Conservation (phyloP, 1,140 invertebrate species). For the Rhagoletis zephyria region DNA sequence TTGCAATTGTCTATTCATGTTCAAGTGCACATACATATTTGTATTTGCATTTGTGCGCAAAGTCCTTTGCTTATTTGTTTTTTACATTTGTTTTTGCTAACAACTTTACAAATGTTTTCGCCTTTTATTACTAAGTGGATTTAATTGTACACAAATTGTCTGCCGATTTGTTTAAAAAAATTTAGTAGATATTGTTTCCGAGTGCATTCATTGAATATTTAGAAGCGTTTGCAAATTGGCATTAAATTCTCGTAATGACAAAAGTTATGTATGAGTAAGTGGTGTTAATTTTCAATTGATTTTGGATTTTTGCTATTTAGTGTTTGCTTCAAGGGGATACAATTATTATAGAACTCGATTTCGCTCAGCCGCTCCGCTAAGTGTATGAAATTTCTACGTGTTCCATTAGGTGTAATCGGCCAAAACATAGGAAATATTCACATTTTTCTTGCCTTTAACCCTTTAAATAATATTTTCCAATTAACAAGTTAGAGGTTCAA, state of each 20-base stretch:
- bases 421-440: no score
- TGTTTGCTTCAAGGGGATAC: no score
- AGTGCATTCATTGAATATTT: slow-evolving; percentile 7
- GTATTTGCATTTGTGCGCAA: no score
- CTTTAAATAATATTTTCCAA: no score
- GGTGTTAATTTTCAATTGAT: background rate
- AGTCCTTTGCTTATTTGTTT: no score
- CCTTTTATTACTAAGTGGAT: background rate
- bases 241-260: background rate
- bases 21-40: background rate
- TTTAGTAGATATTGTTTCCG: background rate
- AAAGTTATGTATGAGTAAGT: background rate
- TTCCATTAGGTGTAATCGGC: no score
- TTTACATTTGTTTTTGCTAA: no score
- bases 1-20: background rate
- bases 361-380: no score
- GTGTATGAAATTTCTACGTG: no score
- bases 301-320: background rate
- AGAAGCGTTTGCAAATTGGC: background rate
- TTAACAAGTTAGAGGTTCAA: no score
- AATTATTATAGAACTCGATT: no score
- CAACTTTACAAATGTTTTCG: slow-evolving; percentile 14
- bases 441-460: no score
- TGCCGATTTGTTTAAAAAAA: slow-evolving; percentile 16
- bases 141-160: slow-evolving; percentile 36